A percentile compares a stretch with the other conserved stretches of the same genome.
Conservation (phyloP, 2,888 invertebrate genomes). For the Nineta flava region DNA sequence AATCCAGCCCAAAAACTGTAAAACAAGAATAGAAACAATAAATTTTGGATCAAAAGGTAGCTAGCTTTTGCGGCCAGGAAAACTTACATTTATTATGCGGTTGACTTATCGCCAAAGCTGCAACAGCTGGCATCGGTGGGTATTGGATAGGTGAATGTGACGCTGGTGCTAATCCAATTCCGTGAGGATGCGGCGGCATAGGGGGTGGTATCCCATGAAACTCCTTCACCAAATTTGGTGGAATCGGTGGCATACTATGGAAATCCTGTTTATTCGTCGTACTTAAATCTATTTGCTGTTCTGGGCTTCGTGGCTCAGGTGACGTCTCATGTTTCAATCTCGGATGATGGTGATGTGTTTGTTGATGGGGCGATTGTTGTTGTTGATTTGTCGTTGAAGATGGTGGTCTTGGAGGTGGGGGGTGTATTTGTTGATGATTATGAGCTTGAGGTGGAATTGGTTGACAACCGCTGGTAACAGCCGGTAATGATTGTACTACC, state of each 20-base stretch:
- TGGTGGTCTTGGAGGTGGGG: constrained; percentile 30
- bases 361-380: constrained; percentile 10
- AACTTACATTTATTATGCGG: constrained; percentile 58
- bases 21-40: constrained; percentile 14
- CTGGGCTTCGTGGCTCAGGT: neutral
- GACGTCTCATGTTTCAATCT: constrained; percentile 1
- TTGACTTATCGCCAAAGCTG: constrained; percentile 63
- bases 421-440: constrained; percentile 32
- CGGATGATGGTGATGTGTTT: constrained; percentile 8
- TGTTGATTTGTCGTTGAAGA: constrained; percentile 17
- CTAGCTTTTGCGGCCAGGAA: neutral
- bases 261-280: neutral
- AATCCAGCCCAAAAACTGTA: constrained; percentile 60
- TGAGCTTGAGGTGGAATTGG: constrained; percentile 24
- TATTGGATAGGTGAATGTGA: constrained; percentile 41
- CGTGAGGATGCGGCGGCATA: constrained; percentile 5
- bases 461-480: constrained; percentile 17
- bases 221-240: neutral
- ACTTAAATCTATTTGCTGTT: constrained; percentile 1
- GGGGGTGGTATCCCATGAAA: neutral
- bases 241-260: neutral
- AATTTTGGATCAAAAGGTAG: neutral
- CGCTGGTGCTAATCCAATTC: neutral
- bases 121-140: constrained; percentile 56
- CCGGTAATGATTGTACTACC: constrained; percentile 13